A percentile compares a stretch with the other conserved stretches of the same genome.
Conservation (phyloP, 2,113 vertebrate genomes). For the Corythaeola cristata region DNA sequence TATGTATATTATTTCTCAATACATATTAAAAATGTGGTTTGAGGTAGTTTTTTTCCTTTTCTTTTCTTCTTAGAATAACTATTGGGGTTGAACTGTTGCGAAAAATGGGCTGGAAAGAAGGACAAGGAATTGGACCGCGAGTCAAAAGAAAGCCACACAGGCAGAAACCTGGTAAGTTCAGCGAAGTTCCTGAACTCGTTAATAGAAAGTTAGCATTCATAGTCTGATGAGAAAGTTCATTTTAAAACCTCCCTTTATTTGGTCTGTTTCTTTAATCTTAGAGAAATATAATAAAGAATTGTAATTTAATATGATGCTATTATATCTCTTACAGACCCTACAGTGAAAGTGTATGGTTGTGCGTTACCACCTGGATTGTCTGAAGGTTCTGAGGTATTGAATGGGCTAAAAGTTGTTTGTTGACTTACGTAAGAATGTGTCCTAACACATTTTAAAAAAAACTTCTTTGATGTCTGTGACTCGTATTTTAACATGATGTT, state of each 20-base stretch:
- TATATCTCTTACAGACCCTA: slow-evolving; percentile 66
- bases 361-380: slow-evolving; percentile 77
- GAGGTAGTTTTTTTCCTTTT: not conserved
- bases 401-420: not conserved
- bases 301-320: not conserved
- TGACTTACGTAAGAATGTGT: not conserved
- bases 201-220: not conserved
- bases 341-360: slow-evolving; percentile 78
- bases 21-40: not conserved
- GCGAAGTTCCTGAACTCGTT: not conserved
- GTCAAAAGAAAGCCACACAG: slow-evolving; percentile 85
- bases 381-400: slow-evolving; percentile 84
- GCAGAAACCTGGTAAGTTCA: slow-evolving; percentile 79
- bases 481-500: not conserved
- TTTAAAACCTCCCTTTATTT: not conserved
- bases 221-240: not conserved
- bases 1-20: not conserved
- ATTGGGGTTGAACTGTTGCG: slow-evolving; percentile 88
- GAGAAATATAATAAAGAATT: not conserved
- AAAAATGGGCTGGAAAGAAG: slow-evolving; percentile 97
- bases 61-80: slow-evolving; percentile 78
- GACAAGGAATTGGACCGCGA: slow-evolving; percentile 92
- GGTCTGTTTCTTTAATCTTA: not conserved
- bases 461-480: not conserved
- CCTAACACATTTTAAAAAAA: not conserved